Base-by-base conservation (phyloP, 2,797 vertebrate species). In the Tragelaphus eurycerus region DNA sequence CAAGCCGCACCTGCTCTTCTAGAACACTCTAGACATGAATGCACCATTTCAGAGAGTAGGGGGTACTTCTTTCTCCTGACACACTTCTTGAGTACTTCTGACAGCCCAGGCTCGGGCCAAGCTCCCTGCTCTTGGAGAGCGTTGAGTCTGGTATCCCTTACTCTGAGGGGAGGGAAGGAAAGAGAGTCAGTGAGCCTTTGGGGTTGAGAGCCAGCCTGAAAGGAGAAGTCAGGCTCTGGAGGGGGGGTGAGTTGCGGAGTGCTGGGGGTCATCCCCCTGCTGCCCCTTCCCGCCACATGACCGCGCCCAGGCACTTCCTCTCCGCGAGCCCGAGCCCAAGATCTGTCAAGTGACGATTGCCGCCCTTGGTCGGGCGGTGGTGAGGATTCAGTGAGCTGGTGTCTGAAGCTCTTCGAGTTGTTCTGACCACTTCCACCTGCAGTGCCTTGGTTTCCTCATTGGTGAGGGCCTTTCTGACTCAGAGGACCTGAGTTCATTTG, bases 241-340 rank as follows among this genome's bases (percentile, higher is more conserved):
- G 91, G n/a, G 50, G 78, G 95, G 52, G 64, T 2, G 11, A 19
- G 89, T 34, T 0, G n/a, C 23, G 48, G 81, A 50, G 79, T 55
- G 95, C 89, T 67, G 91, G 43, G 13, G 46, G 84, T 57, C 84
- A 7, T 46, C 34, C 25, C 13, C 19, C 50, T 9, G 13, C 48
- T 46, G 79, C 43, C 89, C 62, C 93, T 95, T 96, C 93, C 91
- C 52, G 29, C 81, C 96, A 86, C 0, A 74, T 96, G 96, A 89
- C 84, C 74, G 19, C n/a, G 67, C 88, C 52, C 67, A 50, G 78
- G 43, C 87, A 87, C 90, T 95, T 97, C 98, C 97, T 95, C 76
- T 67, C 55, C 71, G n/a, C 1, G 81, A 87, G 76, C 67, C 43
- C 23, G 4, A 1, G 46, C 31, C n/a, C 67, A 50, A 10, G 0